A percentile compares a stretch with the other conserved stretches of the same genome.
Evolutionary conservation across 2,888 invertebrate species (phyloP).

Genomic region (Drosophila austrosaltans): DNA sequence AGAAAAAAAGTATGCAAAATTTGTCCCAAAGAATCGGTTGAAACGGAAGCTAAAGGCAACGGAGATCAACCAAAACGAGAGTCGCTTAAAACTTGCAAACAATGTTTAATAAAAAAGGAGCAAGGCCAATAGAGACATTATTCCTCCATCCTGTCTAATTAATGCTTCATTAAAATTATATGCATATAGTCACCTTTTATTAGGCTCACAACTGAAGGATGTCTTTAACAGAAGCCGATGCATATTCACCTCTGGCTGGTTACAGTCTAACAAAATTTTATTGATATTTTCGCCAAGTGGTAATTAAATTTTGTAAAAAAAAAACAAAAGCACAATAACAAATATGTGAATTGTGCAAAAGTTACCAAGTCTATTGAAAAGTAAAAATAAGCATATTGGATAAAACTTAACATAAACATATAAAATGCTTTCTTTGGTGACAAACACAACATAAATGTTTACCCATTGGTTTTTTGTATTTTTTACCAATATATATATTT

Average conservation of each 20-base stretch:
- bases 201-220: constrained; percentile 87
- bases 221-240: too few species aligned
- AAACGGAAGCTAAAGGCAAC: background rate
- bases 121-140: background rate
- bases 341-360: constrained; percentile 1
- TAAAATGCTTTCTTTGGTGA: constrained; percentile 64
- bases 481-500: constrained; percentile 26
- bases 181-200: constrained; percentile 92
- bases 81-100: constrained; percentile 16
- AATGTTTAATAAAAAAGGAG: background rate
- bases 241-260: too few species aligned
- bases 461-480: constrained; percentile 39
- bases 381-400: constrained; percentile 9
- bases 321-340: background rate
- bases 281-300: background rate
- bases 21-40: constrained; percentile 1
- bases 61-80: background rate
- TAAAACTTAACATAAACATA: constrained; percentile 10
- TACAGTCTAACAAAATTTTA: too few species aligned
- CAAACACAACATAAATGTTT: constrained; percentile 32
- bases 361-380: background rate
- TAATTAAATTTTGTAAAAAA: background rate
- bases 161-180: background rate
- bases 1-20: background rate
- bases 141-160: too few species aligned